Base-by-base conservation (phyloP, 2,113 vertebrate genomes). In the Rostratula benghalensis region DNA sequence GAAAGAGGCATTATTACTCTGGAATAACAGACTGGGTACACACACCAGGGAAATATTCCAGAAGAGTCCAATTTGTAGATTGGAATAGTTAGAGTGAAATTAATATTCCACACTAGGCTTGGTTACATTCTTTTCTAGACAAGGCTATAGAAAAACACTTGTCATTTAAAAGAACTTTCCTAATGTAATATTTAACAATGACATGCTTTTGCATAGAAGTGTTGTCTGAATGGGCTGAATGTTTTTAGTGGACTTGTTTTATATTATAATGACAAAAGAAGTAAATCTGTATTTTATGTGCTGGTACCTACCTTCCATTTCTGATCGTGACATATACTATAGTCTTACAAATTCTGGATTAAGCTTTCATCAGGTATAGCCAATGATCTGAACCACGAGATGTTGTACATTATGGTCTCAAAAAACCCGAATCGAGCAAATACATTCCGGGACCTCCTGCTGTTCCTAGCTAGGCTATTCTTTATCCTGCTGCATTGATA, bases 401-500 rank as follows among this genome's bases (percentile, higher is more conserved):
- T 91, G 92, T 76, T 80, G 85, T 41, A 95, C 90, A 90, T 96
- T 92, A 93, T 70, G 45, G 43, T 95, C 94, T 95, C 63, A 94
- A 80, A 97, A 97, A 89, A 31, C 28, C n/a, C 73, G 90, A 97
- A 94, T 91, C 3, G 3, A 91, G 77, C 87, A 96, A 97, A 94
- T 94, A 90, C 1, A 0, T 92, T 86, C 57, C 78, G 61, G 81
- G 79, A 71, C 77, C 50, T 90, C 59, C 75, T 83, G 56, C 61
- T 87, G 51, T 74, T 93, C 43, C 71, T 91, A 67, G 30, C 22
- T 77, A 88, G 63, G 77, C 78, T 93, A 83, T 92, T 94, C 56
- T 95, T 95, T 91, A 94, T 90, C 79, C 83, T 90, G 33, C 48
- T 91, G 84, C 60, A 78, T 21, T 97, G 93, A 97, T 96, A 97